Conservation (phyloP, 2,797 vertebrate genomes). For the Tinamus major region DNA sequence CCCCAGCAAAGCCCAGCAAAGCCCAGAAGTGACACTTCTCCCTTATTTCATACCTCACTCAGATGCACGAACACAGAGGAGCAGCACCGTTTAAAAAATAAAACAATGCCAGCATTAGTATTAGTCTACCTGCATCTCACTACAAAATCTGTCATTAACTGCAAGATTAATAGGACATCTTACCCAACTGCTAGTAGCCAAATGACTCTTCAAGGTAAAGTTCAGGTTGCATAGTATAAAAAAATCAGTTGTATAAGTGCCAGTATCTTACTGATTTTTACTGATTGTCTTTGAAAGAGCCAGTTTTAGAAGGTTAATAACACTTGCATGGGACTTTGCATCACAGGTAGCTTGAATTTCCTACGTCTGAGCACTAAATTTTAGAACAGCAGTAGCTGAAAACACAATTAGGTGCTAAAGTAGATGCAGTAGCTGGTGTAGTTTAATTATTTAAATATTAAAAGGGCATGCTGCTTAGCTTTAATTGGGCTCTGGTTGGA, state of each 20-base stretch:
- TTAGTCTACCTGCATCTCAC: not conserved
- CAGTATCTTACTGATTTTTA: not conserved
- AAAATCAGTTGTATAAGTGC: not conserved
- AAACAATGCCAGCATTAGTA: no score
- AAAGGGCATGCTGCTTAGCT: conserved; percentile 24
- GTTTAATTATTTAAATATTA: conserved; percentile 57
- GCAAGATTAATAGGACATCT: not conserved
- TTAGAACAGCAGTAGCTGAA: not conserved
- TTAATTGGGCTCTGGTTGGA: conserved; percentile 31
- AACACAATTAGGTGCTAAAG: conserved; percentile 35
- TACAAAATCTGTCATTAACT: not conserved
- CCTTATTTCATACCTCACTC: not conserved
- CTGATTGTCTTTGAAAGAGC: not conserved
- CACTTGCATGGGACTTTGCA: not conserved
- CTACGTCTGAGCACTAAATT: not conserved
- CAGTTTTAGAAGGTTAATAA: not conserved
- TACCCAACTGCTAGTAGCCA: not conserved
- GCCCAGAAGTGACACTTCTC: no score
- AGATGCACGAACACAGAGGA: not conserved
- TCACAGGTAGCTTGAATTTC: not conserved
- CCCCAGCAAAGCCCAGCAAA: not conserved
- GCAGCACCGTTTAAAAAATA: not conserved
- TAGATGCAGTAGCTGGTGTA: not conserved
- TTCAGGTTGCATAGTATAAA: not conserved
- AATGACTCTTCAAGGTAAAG: not conserved